phyloP scores from a whole-genome alignment of 1,140 invertebrate genomes.

The Caenorhabditis remanei region DNA sequence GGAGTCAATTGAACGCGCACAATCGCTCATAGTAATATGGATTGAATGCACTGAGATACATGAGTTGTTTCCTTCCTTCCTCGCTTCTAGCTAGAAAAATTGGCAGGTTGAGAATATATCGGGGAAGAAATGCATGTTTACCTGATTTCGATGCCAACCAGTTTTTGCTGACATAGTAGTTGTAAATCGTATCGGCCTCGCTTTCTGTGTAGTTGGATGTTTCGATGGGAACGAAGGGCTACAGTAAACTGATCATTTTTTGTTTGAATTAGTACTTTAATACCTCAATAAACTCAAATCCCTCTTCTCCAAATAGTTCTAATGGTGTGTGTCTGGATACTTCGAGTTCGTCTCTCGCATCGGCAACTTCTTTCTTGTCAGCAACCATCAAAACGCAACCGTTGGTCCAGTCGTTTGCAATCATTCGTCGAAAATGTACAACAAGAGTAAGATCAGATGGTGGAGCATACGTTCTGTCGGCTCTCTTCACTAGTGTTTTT shows the following conservation, averaged over 20 bases:
- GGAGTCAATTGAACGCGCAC: slow-evolving; percentile 72
- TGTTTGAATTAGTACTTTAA: neutral
- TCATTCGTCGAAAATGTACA: slow-evolving; percentile 68
- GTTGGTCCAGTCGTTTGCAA: slow-evolving; percentile 74
- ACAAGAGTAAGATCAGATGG: slow-evolving; percentile 72
- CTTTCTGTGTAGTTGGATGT: slow-evolving; percentile 70
- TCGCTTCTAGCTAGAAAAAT: slow-evolving; percentile 65
- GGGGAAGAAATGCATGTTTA: neutral
- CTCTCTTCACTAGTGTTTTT: slow-evolving; percentile 70
- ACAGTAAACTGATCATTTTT: slow-evolving; percentile 52
- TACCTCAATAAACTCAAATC: slow-evolving; percentile 63
- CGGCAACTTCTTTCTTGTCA: slow-evolving; percentile 72
- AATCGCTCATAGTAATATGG: slow-evolving; percentile 74
- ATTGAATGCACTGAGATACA: slow-evolving; percentile 75
- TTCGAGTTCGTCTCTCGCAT: slow-evolving; percentile 68
- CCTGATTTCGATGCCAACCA: slow-evolving; percentile 68
- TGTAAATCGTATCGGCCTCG: slow-evolving; percentile 70
- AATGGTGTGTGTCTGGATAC: slow-evolving; percentile 71
- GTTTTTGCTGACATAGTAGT: slow-evolving; percentile 75
- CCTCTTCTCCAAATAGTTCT: slow-evolving; percentile 74
- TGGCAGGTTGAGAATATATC: neutral
- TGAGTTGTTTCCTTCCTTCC: slow-evolving; percentile 70
- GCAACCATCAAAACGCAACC: slow-evolving; percentile 73
- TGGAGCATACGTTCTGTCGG: slow-evolving; percentile 72
- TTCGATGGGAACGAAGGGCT: slow-evolving; percentile 77